These are phyloP conservation scores for Pogonus chalceus DNA, from an alignment of 1,140 invertebrate species.

Conservation along the genomic window DNA sequence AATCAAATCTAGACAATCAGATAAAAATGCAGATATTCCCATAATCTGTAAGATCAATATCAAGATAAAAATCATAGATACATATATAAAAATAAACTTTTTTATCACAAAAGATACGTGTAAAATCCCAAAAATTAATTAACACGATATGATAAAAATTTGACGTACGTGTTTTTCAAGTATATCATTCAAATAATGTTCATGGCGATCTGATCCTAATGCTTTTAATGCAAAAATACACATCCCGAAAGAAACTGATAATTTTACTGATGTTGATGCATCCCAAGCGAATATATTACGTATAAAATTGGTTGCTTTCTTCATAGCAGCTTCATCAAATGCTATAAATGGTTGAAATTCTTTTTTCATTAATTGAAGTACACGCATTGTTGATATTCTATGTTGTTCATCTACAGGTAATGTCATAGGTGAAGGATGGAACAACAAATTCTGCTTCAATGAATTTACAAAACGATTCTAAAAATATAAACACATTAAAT, in stretches of 20 bases:
- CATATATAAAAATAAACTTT: conserved; percentile 11
- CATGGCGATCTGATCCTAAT: conserved; percentile 67
- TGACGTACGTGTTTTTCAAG: conserved; percentile 50
- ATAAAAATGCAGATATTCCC: too few species aligned
- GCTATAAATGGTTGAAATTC: conserved; percentile 52
- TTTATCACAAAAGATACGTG: too few species aligned
- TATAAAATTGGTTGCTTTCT: conserved; percentile 11
- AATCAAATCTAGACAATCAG: too few species aligned
- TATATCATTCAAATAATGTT: conserved; percentile 53
- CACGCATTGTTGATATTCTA: conserved; percentile 47
- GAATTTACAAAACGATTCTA: neutral
- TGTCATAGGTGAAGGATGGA: conserved; percentile 12
- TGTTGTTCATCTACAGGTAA: conserved; percentile 51
- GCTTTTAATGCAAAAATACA: conserved; percentile 55
- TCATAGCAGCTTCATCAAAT: conserved; percentile 43
- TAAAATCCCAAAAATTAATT: too few species aligned
- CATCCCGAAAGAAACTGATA: conserved; percentile 30
- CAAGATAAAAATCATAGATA: too few species aligned
- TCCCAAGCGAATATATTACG: conserved; percentile 15
- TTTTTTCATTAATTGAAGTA: too few species aligned
- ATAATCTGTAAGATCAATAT: too few species aligned
- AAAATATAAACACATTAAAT: too few species aligned
- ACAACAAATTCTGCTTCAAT: neutral
- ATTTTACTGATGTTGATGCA: conserved; percentile 20
- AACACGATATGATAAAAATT: too few species aligned